Base-by-base conservation (phyloP, 2,113 vertebrate genomes). In the Euleptes europaea region DNA sequence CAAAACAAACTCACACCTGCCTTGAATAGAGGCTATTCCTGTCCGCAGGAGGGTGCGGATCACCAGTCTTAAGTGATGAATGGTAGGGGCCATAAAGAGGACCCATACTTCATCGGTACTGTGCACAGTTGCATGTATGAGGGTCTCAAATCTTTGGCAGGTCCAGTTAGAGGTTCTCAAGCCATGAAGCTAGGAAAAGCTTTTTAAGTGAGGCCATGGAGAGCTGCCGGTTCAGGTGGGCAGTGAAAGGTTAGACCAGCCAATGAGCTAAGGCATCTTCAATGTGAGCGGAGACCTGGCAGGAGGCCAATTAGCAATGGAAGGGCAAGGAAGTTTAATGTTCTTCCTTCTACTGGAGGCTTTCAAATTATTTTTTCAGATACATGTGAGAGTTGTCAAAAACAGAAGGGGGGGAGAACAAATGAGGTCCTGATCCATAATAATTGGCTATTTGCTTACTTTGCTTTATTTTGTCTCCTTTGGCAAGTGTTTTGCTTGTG, bases 401-500 rank as follows among this genome's bases (percentile, higher is more conserved):
- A 63, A 23, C 60, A 63, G 26, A 19, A 63, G 21, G 23, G 9
- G 9, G 26, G 31, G 7, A 17, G n/a, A 44, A 23, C 57, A 33
- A 38, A 2, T 38, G 10, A 47, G 35, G 19, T 23, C 31, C 19
- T 78, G 21, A 7, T 23, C 28, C 4, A 35, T n/a, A 33, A 28
- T 17, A 84, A n/a, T 15, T 70, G 33, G 13, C 4, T 12, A 81
- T 57, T 63, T 78, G 69, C 14, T 82, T 35, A 13, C 12, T 49
- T 87, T n/a, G 76, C 78, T 63, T 83, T 75, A 15, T 81, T 47
- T 78, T 70, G 79, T 65, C 83, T 49, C 5, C 3, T 42, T 88
- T 88, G 83, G 14, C 51, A 70, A 78, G 66, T 1, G 66, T 72
- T 60, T 77, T 88, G 81, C 72, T 81, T 76, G 75, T 76, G 83